Evolutionary conservation across 2,888 invertebrate genomes (phyloP).

Genomic region (Tribolium freemani): DNA sequence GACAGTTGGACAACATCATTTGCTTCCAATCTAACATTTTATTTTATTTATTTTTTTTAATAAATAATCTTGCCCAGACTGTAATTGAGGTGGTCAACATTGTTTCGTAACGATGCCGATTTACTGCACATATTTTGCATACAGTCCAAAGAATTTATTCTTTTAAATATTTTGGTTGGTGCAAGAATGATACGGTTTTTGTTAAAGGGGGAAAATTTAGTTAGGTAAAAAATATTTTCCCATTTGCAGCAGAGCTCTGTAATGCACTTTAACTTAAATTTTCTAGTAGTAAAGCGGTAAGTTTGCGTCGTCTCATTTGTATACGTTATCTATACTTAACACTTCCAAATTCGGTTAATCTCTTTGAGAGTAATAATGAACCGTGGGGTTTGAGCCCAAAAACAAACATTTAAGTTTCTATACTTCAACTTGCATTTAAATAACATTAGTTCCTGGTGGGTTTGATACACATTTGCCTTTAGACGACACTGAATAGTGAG

Average conservation of each 20-base stretch:
- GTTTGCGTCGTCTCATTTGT: conserved; percentile 12
- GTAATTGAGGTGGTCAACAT: background rate
- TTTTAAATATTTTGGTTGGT: background rate
- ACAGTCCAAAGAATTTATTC: background rate
- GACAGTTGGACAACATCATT: background rate
- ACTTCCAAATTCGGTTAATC: conserved; percentile 34
- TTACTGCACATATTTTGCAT: too few species aligned
- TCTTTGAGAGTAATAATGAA: conserved; percentile 24
- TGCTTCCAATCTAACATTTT: background rate
- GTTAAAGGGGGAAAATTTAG: too few species aligned
- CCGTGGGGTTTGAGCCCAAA: background rate
- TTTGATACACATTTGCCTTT: background rate
- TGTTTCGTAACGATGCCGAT: too few species aligned
- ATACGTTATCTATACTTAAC: conserved; percentile 26
- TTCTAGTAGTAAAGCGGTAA: conserved; percentile 5
- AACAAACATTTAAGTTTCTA: background rate
- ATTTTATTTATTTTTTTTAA: background rate
- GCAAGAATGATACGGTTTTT: too few species aligned
- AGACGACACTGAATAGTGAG: background rate
- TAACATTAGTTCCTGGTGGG: background rate
- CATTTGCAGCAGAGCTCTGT: background rate
- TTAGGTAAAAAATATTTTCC: background rate
- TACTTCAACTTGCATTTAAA: background rate
- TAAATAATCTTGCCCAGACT: background rate
- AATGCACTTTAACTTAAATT: background rate